phyloP scores from a whole-genome alignment of 1,140 invertebrate genomes.

The Cepaea nemoralis region DNA sequence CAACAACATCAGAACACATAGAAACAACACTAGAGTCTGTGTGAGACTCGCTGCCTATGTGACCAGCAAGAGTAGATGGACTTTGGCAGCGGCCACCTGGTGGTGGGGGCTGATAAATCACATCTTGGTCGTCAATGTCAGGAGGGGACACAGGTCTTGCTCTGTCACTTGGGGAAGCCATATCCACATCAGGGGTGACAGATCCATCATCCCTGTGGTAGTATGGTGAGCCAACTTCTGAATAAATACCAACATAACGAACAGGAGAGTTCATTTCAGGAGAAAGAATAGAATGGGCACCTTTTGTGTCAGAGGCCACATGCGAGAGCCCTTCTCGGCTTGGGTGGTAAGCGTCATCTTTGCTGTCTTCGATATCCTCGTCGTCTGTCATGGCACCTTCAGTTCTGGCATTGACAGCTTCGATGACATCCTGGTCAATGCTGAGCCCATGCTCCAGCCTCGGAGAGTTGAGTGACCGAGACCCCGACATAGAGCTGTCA shows the following conservation, averaged over 20 bases:
- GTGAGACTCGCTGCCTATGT: neutral
- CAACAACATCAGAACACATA: neutral
- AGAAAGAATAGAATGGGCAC: conserved; percentile 31
- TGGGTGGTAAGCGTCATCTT: neutral
- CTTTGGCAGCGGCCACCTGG: neutral
- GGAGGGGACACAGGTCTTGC: neutral
- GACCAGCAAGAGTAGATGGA: neutral
- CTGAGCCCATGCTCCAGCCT: conserved; percentile 52
- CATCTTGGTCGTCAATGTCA: neutral
- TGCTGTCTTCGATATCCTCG: conserved; percentile 24
- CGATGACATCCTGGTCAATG: conserved; percentile 42
- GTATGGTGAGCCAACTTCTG: conserved; percentile 23
- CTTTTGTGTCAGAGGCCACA: conserved; percentile 40
- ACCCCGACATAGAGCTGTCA: conserved; percentile 67
- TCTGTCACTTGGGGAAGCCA: neutral
- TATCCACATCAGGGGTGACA: conserved; percentile 36
- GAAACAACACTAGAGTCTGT: conserved; percentile 15
- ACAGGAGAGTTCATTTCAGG: conserved; percentile 42
- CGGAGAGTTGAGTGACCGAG: conserved; percentile 62
- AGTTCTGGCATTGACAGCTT: conserved; percentile 45
- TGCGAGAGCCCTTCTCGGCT: conserved; percentile 16
- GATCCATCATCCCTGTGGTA: conserved; percentile 29
- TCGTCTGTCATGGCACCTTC: conserved; percentile 40
- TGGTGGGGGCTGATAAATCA: no score
- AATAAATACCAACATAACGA: conserved; percentile 40